phyloP scores from a whole-genome alignment of 2,888 invertebrate species.

The Philereme vetulata region DNA sequence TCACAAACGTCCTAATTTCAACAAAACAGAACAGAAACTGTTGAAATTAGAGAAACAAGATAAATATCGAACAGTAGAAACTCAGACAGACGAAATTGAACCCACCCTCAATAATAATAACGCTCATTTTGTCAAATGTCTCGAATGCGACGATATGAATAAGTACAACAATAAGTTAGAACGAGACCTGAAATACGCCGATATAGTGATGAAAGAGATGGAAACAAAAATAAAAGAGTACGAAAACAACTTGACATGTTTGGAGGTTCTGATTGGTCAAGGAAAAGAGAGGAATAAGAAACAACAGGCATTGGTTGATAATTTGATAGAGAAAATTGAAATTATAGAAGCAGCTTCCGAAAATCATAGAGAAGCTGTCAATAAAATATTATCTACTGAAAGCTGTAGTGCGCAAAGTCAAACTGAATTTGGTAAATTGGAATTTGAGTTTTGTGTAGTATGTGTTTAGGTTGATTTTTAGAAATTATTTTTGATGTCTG shows the following conservation, averaged over 20 bases:
- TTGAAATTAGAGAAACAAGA: conserved; percentile 13
- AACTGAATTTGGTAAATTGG: conserved; percentile 49
- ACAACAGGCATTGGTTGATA: conserved; percentile 51
- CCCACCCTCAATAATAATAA: conserved; percentile 50
- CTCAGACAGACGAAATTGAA: conserved; percentile 26
- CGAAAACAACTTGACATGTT: conserved; percentile 57
- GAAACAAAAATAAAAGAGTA: conserved; percentile 55
- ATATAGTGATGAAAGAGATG: conserved; percentile 50
- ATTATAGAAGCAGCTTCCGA: conserved; percentile 54
- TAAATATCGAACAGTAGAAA: conserved; percentile 7
- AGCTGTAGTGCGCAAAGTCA: conserved; percentile 51
- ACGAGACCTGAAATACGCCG: conserved; percentile 49
- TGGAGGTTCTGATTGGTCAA: conserved; percentile 56
- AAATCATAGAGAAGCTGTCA: conserved; percentile 51
- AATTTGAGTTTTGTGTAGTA: conserved; percentile 35
- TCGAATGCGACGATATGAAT: conserved; percentile 55
- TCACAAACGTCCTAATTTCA: conserved; percentile 11
- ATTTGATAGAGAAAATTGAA: conserved; percentile 54
- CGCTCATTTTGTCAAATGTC: conserved; percentile 48
- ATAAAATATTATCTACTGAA: conserved; percentile 48
- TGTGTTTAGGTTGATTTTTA: conserved; percentile 31
- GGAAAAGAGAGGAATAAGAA: conserved; percentile 55
- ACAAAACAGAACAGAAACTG: conserved; percentile 17
- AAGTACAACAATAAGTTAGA: conserved; percentile 54
- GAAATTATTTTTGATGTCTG: conserved; percentile 11